Evolutionary conservation across 2,113 vertebrate genomes (phyloP).

Genomic region (Saccopteryx bilineata): DNA sequence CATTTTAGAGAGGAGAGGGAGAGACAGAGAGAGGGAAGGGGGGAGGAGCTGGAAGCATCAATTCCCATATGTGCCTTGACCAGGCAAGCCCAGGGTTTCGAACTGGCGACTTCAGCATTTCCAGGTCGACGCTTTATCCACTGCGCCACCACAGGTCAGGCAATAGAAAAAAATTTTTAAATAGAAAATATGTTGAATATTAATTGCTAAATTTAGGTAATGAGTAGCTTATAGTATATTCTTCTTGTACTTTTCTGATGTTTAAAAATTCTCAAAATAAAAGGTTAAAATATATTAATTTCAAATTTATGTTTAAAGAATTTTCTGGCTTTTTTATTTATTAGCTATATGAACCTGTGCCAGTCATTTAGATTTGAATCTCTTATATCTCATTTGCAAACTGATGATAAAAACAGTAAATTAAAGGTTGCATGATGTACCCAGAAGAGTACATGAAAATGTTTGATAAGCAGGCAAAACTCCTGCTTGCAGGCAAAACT

Average conservation of each 20-base stretch:
- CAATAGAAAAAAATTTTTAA: not conserved
- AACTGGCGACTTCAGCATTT: no score
- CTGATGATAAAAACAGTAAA: not conserved
- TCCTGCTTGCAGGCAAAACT: not conserved
- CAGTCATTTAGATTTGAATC: conserved; percentile 1
- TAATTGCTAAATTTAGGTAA: conserved; percentile 20
- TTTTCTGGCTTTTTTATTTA: conserved; percentile 11
- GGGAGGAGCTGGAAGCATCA: no score
- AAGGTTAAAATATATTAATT: conserved; percentile 31
- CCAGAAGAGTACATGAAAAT: not conserved
- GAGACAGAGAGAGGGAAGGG: no score
- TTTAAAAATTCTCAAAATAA: not conserved
- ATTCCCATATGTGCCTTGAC: no score
- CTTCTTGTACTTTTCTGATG: not conserved
- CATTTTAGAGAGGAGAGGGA: no score
- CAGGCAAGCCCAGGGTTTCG: no score
- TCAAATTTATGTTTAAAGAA: not conserved
- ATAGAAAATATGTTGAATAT: not conserved
- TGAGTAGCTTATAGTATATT: not conserved
- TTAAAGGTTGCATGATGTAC: not conserved
- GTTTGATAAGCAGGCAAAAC: not conserved
- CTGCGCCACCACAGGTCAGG: no score
- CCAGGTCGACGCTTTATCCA: no score
- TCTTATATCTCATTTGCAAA: not conserved
- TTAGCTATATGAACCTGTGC: not conserved